phyloP scores from a whole-genome alignment of 2,888 invertebrate species.

The Oligia latruncula region DNA sequence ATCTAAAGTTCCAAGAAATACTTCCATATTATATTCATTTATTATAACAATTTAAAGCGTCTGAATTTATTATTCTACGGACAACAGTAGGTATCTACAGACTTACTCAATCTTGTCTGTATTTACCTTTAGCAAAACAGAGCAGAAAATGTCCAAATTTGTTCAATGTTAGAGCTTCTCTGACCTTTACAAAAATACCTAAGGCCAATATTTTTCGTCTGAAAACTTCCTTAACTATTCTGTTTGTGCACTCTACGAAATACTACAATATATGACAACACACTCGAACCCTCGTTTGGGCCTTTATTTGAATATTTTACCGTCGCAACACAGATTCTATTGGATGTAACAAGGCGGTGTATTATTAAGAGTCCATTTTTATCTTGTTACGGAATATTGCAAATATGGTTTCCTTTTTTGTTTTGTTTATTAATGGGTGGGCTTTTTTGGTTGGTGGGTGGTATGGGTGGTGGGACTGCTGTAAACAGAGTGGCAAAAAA shows the following conservation, averaged over 20 bases:
- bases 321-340: constrained; percentile 40
- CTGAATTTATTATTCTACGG: neutral
- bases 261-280: constrained; percentile 41
- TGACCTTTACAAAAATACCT: constrained; percentile 29
- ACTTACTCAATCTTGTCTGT: neutral
- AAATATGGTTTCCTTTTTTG: constrained; percentile 29
- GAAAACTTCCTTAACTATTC: constrained; percentile 11
- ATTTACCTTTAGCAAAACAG: neutral
- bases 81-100: neutral
- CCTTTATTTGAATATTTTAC: constrained; percentile 59
- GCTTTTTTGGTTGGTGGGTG: too few species aligned
- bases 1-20: neutral
- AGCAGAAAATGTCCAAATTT: neutral
- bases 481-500: neutral
- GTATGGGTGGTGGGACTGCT: too few species aligned
- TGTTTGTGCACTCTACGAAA: constrained; percentile 20
- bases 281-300: constrained; percentile 27
- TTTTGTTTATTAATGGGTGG: neutral
- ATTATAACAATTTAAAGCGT: neutral
- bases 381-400: constrained; percentile 30
- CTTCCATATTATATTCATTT: neutral
- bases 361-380: constrained; percentile 43
- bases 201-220: neutral
- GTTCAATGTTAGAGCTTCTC: neutral
- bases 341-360: constrained; percentile 13